phyloP scores from a whole-genome alignment of 1,140 invertebrate genomes.

The Cotesia glomerata region DNA sequence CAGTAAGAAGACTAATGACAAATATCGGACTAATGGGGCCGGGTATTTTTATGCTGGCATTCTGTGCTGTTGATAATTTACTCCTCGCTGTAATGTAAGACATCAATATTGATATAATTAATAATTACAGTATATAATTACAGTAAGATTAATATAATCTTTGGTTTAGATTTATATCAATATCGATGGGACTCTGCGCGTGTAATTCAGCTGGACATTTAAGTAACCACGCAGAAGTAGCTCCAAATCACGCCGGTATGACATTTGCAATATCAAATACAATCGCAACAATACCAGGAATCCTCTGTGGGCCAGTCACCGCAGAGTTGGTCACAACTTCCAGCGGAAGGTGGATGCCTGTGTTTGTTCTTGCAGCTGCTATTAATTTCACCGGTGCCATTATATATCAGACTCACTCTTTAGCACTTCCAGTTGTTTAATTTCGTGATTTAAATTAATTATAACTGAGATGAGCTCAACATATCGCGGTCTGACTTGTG shows the following conservation, averaged over 20 bases:
- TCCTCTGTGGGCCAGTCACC: constrained; percentile 79
- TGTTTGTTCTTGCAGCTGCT: constrained; percentile 76
- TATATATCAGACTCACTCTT: constrained; percentile 79
- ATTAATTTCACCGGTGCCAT: constrained; percentile 80
- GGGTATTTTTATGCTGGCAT: constrained; percentile 75
- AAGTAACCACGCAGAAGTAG: constrained; percentile 81
- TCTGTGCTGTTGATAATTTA: constrained; percentile 77
- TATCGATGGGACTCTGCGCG: constrained; percentile 80
- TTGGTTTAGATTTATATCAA: constrained; percentile 71
- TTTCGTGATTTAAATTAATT: not conserved
- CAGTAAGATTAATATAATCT: not conserved
- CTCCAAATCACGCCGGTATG: constrained; percentile 80
- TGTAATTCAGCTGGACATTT: constrained; percentile 82
- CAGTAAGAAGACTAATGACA: constrained; percentile 78
- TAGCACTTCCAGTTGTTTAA: constrained; percentile 72
- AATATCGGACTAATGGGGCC: constrained; percentile 78
- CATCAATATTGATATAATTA: constrained; percentile 30
- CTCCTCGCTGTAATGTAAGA: constrained; percentile 74
- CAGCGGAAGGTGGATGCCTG: constrained; percentile 77
- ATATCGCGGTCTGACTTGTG: no score
- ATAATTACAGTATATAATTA: constrained; percentile 3
- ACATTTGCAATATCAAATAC: constrained; percentile 85
- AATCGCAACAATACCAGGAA: constrained; percentile 80
- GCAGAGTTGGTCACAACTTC: constrained; percentile 77
- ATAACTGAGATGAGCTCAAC: no score